Evolutionary conservation across 1,140 invertebrate genomes (phyloP), one percentile per base, ranked within the genome.

Genomic region (Palaemon carinicauda): DNA sequence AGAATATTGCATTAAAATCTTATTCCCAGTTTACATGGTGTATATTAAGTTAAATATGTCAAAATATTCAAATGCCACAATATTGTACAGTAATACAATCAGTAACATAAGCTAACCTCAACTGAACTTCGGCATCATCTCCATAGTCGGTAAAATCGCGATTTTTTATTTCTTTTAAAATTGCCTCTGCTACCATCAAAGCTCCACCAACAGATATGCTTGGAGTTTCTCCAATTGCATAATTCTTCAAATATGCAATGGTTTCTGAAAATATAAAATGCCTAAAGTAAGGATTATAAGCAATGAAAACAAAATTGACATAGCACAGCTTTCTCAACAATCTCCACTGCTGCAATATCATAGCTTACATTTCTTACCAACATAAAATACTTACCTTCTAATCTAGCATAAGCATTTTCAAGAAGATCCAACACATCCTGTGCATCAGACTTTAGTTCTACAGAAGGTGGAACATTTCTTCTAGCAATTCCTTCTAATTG

Each of bases 141-240:
- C 56, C 56, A 51, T 73, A 65, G 7, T 51, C 19, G 15, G 77
- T 78, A 69, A 74, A 90, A 74, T 87, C 89, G 80, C 60, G 82
- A 83, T 17, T 89, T 51, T 83, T 87, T 50, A 90, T 88, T 53
- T 86, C 31, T n/a, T 87, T 87, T 33, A 90, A 79, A n/a, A 89
- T 82, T 41, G 81, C 85, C 31, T 89, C 81, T 3, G 90, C 90
- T 77, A 90, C 88, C 65, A 74, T 27, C 79, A 90, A 77, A 0
- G 87, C 89, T 17, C 31, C 75, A 19, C 73, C 80, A 5, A 90
- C 52, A 17, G 87, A 88, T 10, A 89, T 89, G 54, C 74, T 88
- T 10, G 89, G 82, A 15, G 89, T 89, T 75, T 90, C 91, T 1
- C 89, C 90, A 69, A 90, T 90, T 10, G 90, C 90, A 82, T 91